A percentile compares a stretch with the other conserved stretches of the same genome.
Evolutionary conservation across 2,888 invertebrate genomes (phyloP).

Genomic region (Andricus curvator): DNA sequence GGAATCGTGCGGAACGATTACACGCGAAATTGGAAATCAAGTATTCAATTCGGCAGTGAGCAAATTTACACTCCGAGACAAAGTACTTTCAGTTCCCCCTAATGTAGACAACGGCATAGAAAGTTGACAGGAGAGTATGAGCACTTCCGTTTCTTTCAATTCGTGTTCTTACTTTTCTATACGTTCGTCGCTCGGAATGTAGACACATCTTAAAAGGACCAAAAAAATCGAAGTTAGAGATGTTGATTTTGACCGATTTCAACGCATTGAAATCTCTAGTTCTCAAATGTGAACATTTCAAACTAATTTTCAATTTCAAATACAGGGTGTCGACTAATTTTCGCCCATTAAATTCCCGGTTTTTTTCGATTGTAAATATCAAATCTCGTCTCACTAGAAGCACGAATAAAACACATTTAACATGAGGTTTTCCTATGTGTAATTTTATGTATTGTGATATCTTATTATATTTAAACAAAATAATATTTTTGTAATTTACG

Average conservation of each 20-base stretch:
- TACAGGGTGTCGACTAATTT: too few species aligned
- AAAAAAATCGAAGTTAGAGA: background rate
- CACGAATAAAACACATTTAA: too few species aligned
- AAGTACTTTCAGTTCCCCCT: constrained; percentile 37
- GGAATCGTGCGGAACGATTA: constrained; percentile 44
- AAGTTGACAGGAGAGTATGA: background rate
- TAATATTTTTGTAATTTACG: too few species aligned
- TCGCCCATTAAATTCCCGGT: too few species aligned
- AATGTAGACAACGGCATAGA: constrained; percentile 29
- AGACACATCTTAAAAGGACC: background rate
- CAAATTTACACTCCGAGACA: constrained; percentile 55
- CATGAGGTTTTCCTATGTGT: too few species aligned
- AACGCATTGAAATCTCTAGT: background rate
- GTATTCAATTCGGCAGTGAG: constrained; percentile 56
- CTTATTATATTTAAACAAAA: too few species aligned
- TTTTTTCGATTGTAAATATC: too few species aligned
- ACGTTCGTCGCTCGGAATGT: constrained; percentile 2
- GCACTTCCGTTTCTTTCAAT: background rate
- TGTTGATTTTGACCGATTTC: background rate
- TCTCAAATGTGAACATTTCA: background rate
- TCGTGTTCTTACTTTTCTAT: background rate
- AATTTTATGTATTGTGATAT: too few species aligned
- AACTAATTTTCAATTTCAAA: too few species aligned
- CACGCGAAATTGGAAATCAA: constrained; percentile 59
- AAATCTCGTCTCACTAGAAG: too few species aligned